Evolutionary conservation across 2,797 vertebrate genomes (phyloP).

Genomic region (Labeo calbasu): DNA sequence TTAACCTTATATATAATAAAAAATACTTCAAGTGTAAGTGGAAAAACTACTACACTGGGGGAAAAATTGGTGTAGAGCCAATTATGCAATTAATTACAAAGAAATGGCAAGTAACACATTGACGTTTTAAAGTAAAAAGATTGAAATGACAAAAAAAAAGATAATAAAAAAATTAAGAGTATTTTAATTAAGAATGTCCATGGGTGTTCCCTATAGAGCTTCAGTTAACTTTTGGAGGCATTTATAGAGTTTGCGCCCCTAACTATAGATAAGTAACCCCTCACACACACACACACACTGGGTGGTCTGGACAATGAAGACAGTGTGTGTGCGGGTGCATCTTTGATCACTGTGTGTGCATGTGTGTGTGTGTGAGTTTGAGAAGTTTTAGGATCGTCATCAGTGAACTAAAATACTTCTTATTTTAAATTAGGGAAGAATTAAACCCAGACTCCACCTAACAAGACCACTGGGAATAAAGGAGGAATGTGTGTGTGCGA

Average conservation of each 20-base stretch:
- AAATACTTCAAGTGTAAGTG: too few relatives aligned
- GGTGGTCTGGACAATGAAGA: constrained; percentile 50
- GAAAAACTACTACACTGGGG: too few relatives aligned
- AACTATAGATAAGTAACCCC: constrained; percentile 27
- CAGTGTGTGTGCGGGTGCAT: constrained; percentile 7
- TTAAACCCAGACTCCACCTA: constrained; percentile 38
- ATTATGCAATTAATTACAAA: neutral
- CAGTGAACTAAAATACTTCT: constrained; percentile 10
- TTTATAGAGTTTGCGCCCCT: neutral
- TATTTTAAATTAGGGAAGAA: constrained; percentile 27
- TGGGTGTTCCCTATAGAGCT: neutral
- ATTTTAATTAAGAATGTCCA: neutral
- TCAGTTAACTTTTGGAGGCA: neutral
- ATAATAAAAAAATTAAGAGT: neutral
- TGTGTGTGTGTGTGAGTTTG: constrained; percentile 2
- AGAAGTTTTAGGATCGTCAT: constrained; percentile 11
- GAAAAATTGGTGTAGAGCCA: neutral
- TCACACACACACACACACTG: constrained; percentile 41
- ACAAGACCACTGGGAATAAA: constrained; percentile 30
- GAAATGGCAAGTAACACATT: neutral
- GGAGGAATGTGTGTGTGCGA: constrained; percentile 23
- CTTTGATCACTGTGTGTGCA: neutral
- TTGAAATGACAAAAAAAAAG: neutral
- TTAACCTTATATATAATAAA: neutral
- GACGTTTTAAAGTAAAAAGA: neutral